phyloP scores from a whole-genome alignment of 2,113 vertebrate species.

The Uropsilus gracilis region DNA sequence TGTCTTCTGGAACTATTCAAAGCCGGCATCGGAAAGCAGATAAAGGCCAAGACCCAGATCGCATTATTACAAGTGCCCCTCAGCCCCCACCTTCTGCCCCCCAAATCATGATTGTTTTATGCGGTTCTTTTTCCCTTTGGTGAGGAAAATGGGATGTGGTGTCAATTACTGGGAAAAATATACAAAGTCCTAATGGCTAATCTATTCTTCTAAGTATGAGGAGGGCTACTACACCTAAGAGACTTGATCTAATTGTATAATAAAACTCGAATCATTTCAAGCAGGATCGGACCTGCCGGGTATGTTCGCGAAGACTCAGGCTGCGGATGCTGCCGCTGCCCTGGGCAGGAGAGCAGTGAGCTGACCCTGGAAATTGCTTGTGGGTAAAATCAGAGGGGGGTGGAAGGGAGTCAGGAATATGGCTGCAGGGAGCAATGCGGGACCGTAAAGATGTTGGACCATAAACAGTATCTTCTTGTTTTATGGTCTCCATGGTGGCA shows the following conservation, averaged over 20 bases:
- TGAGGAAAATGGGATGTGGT: slow-evolving; percentile 79
- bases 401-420: slow-evolving; percentile 59
- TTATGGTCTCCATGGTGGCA: slow-evolving; percentile 68
- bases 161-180: slow-evolving; percentile 80
- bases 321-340: neutral
- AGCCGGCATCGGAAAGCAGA: neutral
- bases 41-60: neutral
- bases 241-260: slow-evolving; percentile 69
- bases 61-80: neutral
- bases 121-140: slow-evolving; percentile 70
- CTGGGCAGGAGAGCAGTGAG: slow-evolving; percentile 10
- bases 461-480: slow-evolving; percentile 74
- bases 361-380: slow-evolving; percentile 73
- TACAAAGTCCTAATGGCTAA: slow-evolving; percentile 76
- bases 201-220: slow-evolving; percentile 77
- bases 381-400: slow-evolving; percentile 64
- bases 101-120: slow-evolving; percentile 79
- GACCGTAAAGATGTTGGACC: slow-evolving; percentile 54
- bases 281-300: neutral
- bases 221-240: slow-evolving; percentile 76
- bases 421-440: slow-evolving; percentile 62
- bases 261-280: slow-evolving; percentile 79
- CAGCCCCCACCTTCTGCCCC: neutral
- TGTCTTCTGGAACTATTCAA: neutral
- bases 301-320: slow-evolving; percentile 26